Base-by-base conservation (phyloP, 2,797 vertebrate genomes). In the Clarias laeviceps region DNA sequence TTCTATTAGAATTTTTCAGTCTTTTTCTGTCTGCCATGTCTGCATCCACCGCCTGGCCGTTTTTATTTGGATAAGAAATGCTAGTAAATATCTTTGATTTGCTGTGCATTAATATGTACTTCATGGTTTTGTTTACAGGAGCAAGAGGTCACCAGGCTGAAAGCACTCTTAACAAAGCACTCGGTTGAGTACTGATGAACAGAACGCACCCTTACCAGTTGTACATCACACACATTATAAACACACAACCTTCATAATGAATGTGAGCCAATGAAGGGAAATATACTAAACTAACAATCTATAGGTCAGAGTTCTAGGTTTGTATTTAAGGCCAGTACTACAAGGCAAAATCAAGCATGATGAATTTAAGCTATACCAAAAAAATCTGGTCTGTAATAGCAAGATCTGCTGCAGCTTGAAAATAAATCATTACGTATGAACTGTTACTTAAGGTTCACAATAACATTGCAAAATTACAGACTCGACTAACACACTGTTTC, bases 81-180 rank as follows among this genome's bases (percentile, higher is more conserved):
- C 6, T 57, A 9, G 32, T 0, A 59, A 8, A 76, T 32, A 54
- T 57, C 3, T 74, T 18, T 17, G 2, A 61, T 20, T n/a, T 37
- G 3, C 11, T 24, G 34, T n/a, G 0, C 64, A 56, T 12, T 56
- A 68, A 82, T 76, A 15, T 24, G 0, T 11, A 17, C 73, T 29
- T 37, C 22, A 29, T 72, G 34, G 34, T 76, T 50, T 56, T 77
- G 3, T 34, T 68, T 61, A 69, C 50, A 84, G 64, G 62, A 79
- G 34, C 76, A 79, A 80, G 83, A 57, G 40, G 37, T 73, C 65
- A 85, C 5, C 56, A 74, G 4, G 57, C n/a, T 73, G 69, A 61
- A n/a, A 64, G 27, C 57, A 37, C 4, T 82, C 27, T 69, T 82
- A 69, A 34, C 18, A 24, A 32, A 82, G 45, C 64, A 82, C 29